Base-by-base conservation (phyloP, 2,797 vertebrate genomes). In the Eurystomus glaucurus region DNA sequence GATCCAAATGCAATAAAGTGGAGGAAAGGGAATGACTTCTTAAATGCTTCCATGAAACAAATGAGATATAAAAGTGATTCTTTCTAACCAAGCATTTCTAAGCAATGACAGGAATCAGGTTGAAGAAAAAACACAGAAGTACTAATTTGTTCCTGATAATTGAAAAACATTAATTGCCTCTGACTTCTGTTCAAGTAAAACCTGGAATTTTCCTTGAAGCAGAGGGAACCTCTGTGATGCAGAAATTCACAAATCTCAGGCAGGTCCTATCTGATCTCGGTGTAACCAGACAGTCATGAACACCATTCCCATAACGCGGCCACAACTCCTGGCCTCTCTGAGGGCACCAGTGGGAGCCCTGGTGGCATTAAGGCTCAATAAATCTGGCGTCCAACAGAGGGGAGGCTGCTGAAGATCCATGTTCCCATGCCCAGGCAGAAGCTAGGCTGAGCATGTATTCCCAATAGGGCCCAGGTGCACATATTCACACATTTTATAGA, bases 301-400 rank as follows among this genome's bases (percentile, higher is more conserved):
- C 19, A 58, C 57, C 0, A 1, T 23, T 61, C 35, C 19, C 8
- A 12, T 18, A 52, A n/a, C 11, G 5, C 3, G 1, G 33, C 16
- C 45, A 26, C 16, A 39, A 31, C 6, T 62, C 37, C 37, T 11
- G 19, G 51, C 23, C 31, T 35, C 62, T 58, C 33, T 2, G 0
- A 74, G 29, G 45, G 21, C 33, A 60, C 23, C 51, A 37, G 6
- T 1, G 9, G 8, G n/a, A 6, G 6, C 43, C 10, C 20, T 2
- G 0, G 15, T 0, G 1, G 50, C 8, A 33, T 18, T 57, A 79
- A 74, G 29, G 29, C 22, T 77, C 10, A 2, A 11, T 1, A 0
- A 78, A 41, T n/a, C 50, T 43, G 39, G 11, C 1, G 0, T 18
- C 11, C 0, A 0, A 8, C 6, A 54, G 21, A 55, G 68, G 12